Evolutionary conservation across 2,113 vertebrate genomes (phyloP), one percentile per base, ranked within the genome.

Genomic region (Procavia capensis): DNA sequence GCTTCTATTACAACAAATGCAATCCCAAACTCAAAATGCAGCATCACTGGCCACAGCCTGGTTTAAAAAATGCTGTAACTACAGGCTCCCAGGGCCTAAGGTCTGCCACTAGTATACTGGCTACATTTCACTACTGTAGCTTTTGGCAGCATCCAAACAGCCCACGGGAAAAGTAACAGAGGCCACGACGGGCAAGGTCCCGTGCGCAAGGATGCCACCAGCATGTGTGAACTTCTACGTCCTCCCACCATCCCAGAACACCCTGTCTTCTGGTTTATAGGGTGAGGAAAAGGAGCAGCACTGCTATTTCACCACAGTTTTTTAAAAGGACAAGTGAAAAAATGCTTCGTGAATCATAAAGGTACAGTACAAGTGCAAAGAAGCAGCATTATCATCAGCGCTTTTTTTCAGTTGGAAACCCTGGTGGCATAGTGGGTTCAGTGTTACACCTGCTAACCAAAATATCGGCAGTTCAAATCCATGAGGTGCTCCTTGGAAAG

Each of bases 311-410:
- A 36, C 43, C n/a, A 25, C 1, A 11, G 34, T 14, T 92, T 96
- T 78, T 41, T 24, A 57, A 88, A 94, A 86, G 66, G 79, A 76
- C 47, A 83, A 90, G 96, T 94, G 95, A 96, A 96, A 97, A 97
- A 97, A 96, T 96, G 93, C 93, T 81, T 36, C 10, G 78, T 20
- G 45, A 70, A 79, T 75, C 36, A 31, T 54, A 80, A 93, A 97
- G 93, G 95, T 94, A 97, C 43, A 36, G 94, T 78, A 13, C 34
- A 74, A 70, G 68, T 34, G 89, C 45, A 86, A 95, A 95, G 89
- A 43, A 84, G 81, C 36, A 61, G 79, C 47, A 95, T 83, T 80
- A 92, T 95, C 41, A 88, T 47, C 43, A 43, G 63, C 0, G 66
- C 70, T 94, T 94, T 95, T 80, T 93, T 96, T 95, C n/a, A n/a